Conservation (phyloP, 2,888 invertebrate species). For the Teleiodes luculella region DNA sequence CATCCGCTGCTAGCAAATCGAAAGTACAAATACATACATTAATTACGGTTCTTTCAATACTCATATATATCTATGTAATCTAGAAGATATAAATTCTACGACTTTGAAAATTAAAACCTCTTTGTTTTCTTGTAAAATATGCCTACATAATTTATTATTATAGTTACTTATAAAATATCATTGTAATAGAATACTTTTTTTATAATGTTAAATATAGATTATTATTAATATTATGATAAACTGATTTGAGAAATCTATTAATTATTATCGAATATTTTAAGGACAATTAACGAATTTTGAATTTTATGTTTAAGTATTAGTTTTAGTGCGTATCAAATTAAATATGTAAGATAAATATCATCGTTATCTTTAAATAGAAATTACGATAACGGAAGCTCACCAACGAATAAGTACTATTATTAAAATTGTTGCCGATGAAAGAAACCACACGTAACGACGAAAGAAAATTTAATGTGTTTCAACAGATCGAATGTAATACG, state of each 20-base stretch:
- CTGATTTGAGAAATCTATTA: background rate
- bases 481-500: too few species aligned
- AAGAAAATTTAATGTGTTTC: too few species aligned
- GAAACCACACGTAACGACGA: too few species aligned
- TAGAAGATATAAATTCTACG: background rate
- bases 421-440: background rate
- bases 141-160: background rate
- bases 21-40: conserved; percentile 58
- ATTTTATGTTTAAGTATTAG: conserved; percentile 40
- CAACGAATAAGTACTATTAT: background rate
- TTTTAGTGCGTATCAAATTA: conserved; percentile 23
- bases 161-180: conserved; percentile 11
- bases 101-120: background rate
- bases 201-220: background rate
- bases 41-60: conserved; percentile 36
- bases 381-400: background rate
- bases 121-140: background rate
- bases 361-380: conserved; percentile 3
- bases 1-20: conserved; percentile 41
- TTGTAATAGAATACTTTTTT: background rate
- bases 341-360: conserved; percentile 26
- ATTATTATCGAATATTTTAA: conserved; percentile 26
- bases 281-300: conserved; percentile 54
- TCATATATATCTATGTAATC: conserved; percentile 24
- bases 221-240: background rate